phyloP scores from a whole-genome alignment of 2,888 invertebrate genomes.

The Argyresthia albistria region DNA sequence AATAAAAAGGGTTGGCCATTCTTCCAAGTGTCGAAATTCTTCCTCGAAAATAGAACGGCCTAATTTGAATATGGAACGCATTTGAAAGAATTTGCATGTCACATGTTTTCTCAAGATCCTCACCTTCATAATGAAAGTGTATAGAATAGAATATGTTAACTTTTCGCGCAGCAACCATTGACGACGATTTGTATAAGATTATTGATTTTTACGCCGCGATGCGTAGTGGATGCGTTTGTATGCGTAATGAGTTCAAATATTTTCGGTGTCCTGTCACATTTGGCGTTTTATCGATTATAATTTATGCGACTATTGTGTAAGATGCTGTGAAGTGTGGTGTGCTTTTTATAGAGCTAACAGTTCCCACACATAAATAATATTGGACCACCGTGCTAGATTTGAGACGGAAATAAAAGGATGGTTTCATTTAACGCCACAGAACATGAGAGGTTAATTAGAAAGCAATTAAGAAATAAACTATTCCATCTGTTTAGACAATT shows the following conservation, averaged over 20 bases:
- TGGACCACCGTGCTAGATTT: not conserved
- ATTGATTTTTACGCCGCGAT: constrained; percentile 42
- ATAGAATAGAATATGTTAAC: constrained; percentile 27
- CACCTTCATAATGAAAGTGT: not conserved
- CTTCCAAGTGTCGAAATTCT: constrained; percentile 68
- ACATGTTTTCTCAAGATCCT: not conserved
- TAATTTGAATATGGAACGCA: constrained; percentile 61
- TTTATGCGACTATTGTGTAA: constrained; percentile 1
- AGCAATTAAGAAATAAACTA: not conserved
- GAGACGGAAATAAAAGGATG: not conserved
- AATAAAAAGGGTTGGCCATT: constrained; percentile 55
- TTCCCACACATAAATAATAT: not conserved
- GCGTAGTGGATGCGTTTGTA: constrained; percentile 26
- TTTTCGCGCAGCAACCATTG: constrained; percentile 40
- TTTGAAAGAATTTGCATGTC: constrained; percentile 56
- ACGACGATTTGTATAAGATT: constrained; percentile 21
- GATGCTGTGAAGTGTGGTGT: constrained; percentile 31
- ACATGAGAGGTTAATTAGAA: not conserved
- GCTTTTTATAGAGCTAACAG: constrained; percentile 33
- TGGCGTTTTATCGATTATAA: constrained; percentile 30
- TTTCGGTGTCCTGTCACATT: constrained; percentile 60
- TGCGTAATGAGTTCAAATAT: constrained; percentile 68
- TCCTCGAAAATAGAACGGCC: constrained; percentile 48
- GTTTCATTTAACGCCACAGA: not conserved
- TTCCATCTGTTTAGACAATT: too few species aligned